phyloP scores from a whole-genome alignment of 2,113 vertebrate species.

The Phalacrocorax aristotelis region DNA sequence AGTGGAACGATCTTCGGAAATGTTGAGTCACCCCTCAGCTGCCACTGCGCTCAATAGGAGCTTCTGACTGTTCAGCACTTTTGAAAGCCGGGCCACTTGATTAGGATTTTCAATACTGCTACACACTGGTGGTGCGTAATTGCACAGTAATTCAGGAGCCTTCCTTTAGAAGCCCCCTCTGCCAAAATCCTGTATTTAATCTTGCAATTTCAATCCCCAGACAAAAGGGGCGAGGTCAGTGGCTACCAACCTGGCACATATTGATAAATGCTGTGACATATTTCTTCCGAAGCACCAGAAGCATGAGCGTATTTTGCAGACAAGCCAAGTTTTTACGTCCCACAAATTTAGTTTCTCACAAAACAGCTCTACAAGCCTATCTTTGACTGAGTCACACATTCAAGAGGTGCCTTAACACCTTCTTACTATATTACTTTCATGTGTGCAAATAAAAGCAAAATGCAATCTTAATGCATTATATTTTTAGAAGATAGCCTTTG shows the following conservation, averaged over 20 bases:
- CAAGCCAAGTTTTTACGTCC: fast-evolving
- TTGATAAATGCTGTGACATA: fast-evolving
- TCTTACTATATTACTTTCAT: neutral
- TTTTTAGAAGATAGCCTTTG: neutral
- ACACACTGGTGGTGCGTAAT: neutral
- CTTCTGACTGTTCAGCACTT: neutral
- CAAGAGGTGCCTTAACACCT: neutral
- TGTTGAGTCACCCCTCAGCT: constrained; percentile 3
- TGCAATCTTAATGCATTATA: fast-evolving
- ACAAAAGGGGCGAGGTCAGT: neutral
- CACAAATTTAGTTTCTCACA: fast-evolving
- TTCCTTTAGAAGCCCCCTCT: neutral
- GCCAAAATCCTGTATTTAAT: neutral
- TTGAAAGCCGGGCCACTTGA: neutral
- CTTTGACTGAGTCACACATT: neutral
- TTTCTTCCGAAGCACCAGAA: neutral
- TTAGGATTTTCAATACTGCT: neutral
- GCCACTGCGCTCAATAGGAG: neutral
- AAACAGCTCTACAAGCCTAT: neutral
- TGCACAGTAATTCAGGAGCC: fast-evolving
- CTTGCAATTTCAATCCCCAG: neutral
- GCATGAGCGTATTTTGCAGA: fast-evolving
- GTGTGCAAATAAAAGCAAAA: neutral
- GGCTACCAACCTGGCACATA: neutral
- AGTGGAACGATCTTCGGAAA: neutral